Base-by-base conservation (phyloP, 2,797 vertebrate species). In the Rhynchotus rufescens region DNA sequence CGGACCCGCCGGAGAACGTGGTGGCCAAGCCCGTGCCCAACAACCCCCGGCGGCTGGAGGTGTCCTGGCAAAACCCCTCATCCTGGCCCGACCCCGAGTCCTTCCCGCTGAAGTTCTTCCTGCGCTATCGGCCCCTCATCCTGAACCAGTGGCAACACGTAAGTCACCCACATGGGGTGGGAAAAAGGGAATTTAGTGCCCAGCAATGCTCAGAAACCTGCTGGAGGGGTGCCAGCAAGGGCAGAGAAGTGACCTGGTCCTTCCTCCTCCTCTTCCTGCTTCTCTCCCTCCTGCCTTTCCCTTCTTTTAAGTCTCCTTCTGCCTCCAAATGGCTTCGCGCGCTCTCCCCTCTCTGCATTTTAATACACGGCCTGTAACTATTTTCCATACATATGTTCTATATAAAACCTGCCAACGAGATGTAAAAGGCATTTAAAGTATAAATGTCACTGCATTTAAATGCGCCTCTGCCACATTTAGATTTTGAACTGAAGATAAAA, bases 131-230 rank as follows among this genome's bases (percentile, higher is more conserved):
- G 20, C 99, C 99, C 1, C 98, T 99, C 88, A 99, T 99, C 97
- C 97, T 98, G 91, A 99, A 99, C 94, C 98, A 98, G 91, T 99
- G 99, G 99, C 99, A 99, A 92, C 99, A 99, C 1, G 99, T 99
- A 97, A 99, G 99, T 97, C 81, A 17, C 28, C 16, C 15, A 16
- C 7, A 12, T 0, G 0, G n/a, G 30, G 8, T 64, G 64, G 4
- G 69, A 28, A 60, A 23, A 28, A 34, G 32, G 32, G 14, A 10
- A 36, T 54, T 54, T 17, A 36, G 32, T 34, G 57, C 57, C 57
- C 12, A n/a, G 57, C 21, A 14, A 34, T 22, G 32, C 32, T 30
- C 52, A 54, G 52, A 30, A 54, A 54, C 28, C 28, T 30, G 52
- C 52, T 15, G 26, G 26, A 15, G 51, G 14, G 51, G 6, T 28